Percentiles rank a stretch among this genome's conserved stretches.
Conservation (phyloP, 2,797 vertebrate genomes). For the Pogonophryne albipinna region DNA sequence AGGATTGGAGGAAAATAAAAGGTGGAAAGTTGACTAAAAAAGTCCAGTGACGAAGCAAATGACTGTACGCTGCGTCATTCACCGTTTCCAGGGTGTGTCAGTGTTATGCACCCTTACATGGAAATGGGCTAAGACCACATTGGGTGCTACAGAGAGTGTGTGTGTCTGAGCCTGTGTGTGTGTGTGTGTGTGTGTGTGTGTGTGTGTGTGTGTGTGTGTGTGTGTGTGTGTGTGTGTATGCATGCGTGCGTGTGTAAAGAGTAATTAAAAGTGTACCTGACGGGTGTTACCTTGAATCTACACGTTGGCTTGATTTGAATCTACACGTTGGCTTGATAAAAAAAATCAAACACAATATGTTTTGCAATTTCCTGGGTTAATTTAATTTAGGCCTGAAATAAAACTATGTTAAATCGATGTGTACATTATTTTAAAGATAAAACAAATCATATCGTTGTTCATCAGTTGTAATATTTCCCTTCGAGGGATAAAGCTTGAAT, state of each 20-base stretch:
- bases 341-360: no score
- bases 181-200: conserved; percentile 1
- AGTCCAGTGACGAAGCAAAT: conserved; percentile 44
- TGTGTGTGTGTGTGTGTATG: not conserved
- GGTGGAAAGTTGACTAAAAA: conserved; percentile 37
- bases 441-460: not conserved
- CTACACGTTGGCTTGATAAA: not conserved
- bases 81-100: conserved; percentile 72
- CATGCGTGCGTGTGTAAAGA: not conserved
- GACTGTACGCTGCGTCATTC: conserved; percentile 35
- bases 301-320: not conserved
- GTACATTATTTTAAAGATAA: not conserved
- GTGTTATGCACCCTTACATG: conserved; percentile 17
- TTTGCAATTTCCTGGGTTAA: not conserved
- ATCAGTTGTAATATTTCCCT: not conserved
- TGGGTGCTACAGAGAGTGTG: conserved; percentile 7
- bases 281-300: not conserved
- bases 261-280: not conserved
- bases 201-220: conserved; percentile 13
- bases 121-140: conserved; percentile 15
- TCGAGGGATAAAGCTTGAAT: not conserved
- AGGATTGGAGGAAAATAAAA: not conserved
- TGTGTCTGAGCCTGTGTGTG: conserved; percentile 8
- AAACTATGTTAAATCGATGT: conserved; percentile 10
- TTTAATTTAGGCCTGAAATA: conserved; percentile 1